Conservation (phyloP, 1,140 invertebrate species). For the Scaptomyza hsui region DNA sequence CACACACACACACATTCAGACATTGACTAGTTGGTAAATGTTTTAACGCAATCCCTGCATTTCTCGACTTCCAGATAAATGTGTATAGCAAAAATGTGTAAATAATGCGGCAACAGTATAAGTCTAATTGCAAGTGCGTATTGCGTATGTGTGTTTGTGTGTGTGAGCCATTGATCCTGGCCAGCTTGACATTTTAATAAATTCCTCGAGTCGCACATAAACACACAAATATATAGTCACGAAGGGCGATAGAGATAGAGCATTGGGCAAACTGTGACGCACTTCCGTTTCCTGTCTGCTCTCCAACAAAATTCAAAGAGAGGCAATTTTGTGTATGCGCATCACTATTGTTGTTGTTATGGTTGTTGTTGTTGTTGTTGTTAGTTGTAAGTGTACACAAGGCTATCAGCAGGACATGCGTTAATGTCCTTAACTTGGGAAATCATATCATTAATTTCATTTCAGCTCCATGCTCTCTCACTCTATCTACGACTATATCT, state of each 20-base stretch:
- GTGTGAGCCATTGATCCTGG: slow-evolving; percentile 57
- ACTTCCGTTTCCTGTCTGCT: slow-evolving; percentile 74
- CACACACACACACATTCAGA: slow-evolving; percentile 19
- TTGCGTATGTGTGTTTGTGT: slow-evolving; percentile 9
- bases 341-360: slow-evolving; percentile 29
- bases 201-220: slow-evolving; percentile 47
- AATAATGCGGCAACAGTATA: slow-evolving; percentile 70
- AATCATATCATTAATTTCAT: slow-evolving; percentile 80
- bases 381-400: background rate
- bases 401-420: slow-evolving; percentile 27
- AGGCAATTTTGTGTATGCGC: slow-evolving; percentile 40
- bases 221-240: slow-evolving; percentile 1
- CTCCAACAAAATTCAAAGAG: slow-evolving; percentile 22
- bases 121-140: slow-evolving; percentile 57
- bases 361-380: slow-evolving; percentile 14
- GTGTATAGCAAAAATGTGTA: slow-evolving; percentile 65
- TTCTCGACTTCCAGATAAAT: slow-evolving; percentile 60
- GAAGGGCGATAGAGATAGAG: slow-evolving; percentile 7
- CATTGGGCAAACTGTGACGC: slow-evolving; percentile 47
- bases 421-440: slow-evolving; percentile 71
- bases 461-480: slow-evolving; percentile 17
- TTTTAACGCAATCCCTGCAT: slow-evolving; percentile 65
- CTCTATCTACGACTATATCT: background rate
- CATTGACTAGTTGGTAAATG: slow-evolving; percentile 31
- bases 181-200: slow-evolving; percentile 67